Conservation (phyloP, 2,797 vertebrate species). For the Cuculus canorus region DNA sequence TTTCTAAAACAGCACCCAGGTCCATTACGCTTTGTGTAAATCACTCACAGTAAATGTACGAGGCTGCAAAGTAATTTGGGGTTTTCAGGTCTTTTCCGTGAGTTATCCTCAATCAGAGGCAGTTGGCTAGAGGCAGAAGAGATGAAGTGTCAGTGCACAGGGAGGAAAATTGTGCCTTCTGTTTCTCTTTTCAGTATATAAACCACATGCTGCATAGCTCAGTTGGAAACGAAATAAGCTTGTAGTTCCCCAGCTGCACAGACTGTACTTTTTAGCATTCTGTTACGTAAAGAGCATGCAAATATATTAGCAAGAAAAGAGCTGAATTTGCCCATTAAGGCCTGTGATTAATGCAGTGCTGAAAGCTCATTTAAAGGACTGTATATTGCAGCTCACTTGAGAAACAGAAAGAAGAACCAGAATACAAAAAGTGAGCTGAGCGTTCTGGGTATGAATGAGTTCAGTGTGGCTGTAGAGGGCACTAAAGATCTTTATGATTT, state of each 20-base stretch:
- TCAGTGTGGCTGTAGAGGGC: conserved; percentile 61
- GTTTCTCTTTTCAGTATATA: not conserved
- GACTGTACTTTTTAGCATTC: not conserved
- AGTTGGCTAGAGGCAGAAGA: conserved; percentile 16
- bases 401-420: not conserved
- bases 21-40: not conserved
- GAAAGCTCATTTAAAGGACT: conserved; percentile 57
- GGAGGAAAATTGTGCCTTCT: conserved; percentile 32
- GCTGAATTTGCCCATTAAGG: conserved; percentile 43
- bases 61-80: conserved; percentile 4
- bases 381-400: conserved; percentile 10
- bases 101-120: not conserved
- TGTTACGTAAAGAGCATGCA: conserved; percentile 19
- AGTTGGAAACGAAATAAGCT: not conserved
- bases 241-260: conserved; percentile 45
- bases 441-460: not conserved
- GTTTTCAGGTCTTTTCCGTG: not conserved
- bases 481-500: conserved; percentile 60
- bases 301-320: conserved; percentile 8
- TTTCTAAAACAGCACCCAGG: not conserved
- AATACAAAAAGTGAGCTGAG: not conserved
- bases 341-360: conserved; percentile 68
- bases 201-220: conserved; percentile 2
- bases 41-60: not conserved
- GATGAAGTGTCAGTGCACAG: conserved; percentile 1